Evolutionary conservation across 1,140 invertebrate genomes (phyloP).

Genomic region (Ceratina japonica): DNA sequence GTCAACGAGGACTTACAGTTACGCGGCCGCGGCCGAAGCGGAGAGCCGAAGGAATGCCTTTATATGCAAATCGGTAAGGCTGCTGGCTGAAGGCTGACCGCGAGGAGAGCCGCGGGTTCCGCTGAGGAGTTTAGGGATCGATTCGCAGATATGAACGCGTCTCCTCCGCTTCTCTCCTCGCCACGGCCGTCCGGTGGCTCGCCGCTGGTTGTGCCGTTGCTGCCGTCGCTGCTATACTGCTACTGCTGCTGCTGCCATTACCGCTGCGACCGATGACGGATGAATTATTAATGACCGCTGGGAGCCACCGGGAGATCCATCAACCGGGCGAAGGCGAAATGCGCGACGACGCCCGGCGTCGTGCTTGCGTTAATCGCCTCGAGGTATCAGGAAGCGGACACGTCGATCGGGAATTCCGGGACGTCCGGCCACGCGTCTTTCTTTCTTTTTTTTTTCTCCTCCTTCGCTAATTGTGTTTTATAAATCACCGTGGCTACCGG

Average conservation of each 20-base stretch:
- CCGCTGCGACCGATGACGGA: constrained; percentile 70
- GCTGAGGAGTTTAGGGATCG: constrained; percentile 66
- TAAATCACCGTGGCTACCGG: constrained; percentile 3
- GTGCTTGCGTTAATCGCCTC: constrained; percentile 44
- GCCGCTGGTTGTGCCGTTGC: constrained; percentile 22
- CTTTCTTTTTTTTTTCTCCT: background rate
- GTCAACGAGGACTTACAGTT: constrained; percentile 78
- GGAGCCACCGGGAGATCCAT: constrained; percentile 44
- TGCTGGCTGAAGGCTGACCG: constrained; percentile 58
- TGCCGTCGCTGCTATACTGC: constrained; percentile 60
- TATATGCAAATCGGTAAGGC: constrained; percentile 78
- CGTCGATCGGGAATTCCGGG: constrained; percentile 35
- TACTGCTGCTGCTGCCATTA: constrained; percentile 51
- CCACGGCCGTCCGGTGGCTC: background rate
- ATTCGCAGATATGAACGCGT: constrained; percentile 74
- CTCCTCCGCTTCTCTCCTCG: background rate
- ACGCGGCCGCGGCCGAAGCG: constrained; percentile 68
- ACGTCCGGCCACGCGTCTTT: background rate
- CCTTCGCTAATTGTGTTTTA: constrained; percentile 14
- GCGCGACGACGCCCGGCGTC: constrained; percentile 39
- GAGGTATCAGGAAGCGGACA: constrained; percentile 38
- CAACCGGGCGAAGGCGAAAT: constrained; percentile 45
- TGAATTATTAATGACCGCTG: constrained; percentile 77
- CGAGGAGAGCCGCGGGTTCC: background rate
- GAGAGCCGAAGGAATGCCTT: constrained; percentile 77